Evolutionary conservation across 1,140 invertebrate species (phyloP), one percentile per base, ranked within the genome.

Genomic region (Hylaeus anthracinus): DNA sequence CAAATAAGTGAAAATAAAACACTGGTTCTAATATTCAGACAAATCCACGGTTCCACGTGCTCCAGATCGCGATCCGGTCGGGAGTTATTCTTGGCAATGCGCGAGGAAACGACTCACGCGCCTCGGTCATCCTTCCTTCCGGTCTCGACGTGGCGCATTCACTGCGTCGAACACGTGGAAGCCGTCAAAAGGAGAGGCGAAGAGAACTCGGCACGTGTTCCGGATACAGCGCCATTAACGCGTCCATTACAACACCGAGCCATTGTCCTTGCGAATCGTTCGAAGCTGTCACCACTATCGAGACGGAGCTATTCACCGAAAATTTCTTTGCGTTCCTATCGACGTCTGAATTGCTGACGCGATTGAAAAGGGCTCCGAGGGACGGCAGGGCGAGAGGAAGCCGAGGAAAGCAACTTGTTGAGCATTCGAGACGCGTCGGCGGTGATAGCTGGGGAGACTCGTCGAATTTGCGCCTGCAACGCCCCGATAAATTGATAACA

Each of bases 41-140:
- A 48, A 48, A 6, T 48, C 8, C 8, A 48, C 45, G 84, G 89
- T 90, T 89, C 82, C 83, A 86, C 66, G 64, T 87, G 86, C 88
- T 88, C 82, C 72, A 74, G 76, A 84, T 74, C 75, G 78, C 79
- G 79, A 72, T 48, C 41, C 39, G 10, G 74, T 80, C 79, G 72
- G 48, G 69, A 85, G 86, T 87, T 89, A 90, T 90, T 90, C 86
- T 86, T 86, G 84, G 88, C 83, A 72, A 26, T 61, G 78, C 66
- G 79, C 82, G 60, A 37, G 56, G 56, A 77, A 43, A 53, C 53
- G 26, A 48, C 45, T 48, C 45, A 48, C 45, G 45, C 45, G 45
- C 12, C 55, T 72, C 83, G 76, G 70, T 79, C 79, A 65, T 83
- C 70, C 85, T 90, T 90, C 79, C 86, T 90, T 90, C 88, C 90